Evolutionary conservation across 2,113 vertebrate genomes (phyloP).

Genomic region (Zapus hudsonius): DNA sequence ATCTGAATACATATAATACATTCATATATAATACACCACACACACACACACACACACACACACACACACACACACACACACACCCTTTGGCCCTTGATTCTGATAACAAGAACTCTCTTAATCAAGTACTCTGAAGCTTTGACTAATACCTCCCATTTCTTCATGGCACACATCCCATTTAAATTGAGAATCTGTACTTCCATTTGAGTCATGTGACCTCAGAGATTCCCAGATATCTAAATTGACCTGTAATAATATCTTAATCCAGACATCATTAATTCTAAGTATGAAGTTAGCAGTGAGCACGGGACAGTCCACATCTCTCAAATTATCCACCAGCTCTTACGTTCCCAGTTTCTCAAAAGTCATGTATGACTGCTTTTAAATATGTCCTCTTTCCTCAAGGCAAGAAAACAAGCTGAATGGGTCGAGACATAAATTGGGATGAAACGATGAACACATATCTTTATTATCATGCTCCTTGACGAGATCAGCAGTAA

Average conservation of each 20-base stretch:
- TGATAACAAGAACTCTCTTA: neutral
- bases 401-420: neutral
- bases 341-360: neutral
- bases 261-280: neutral
- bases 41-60: neutral
- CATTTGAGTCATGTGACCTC: neutral
- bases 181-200: neutral
- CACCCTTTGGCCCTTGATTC: neutral
- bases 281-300: neutral
- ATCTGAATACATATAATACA: too few species aligned
- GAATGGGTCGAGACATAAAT: constrained; percentile 2
- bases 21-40: too few species aligned
- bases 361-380: neutral
- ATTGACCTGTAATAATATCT: neutral
- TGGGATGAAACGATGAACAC: neutral
- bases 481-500: neutral
- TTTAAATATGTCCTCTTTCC: neutral
- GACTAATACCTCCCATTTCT: neutral
- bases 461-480: neutral
- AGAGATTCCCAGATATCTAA: neutral
- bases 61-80: neutral
- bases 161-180: neutral
- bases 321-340: neutral
- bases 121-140: neutral
- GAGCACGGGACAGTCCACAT: fast-evolving